phyloP scores from a whole-genome alignment of 2,113 vertebrate species.

The Lasiurus cinereus region DNA sequence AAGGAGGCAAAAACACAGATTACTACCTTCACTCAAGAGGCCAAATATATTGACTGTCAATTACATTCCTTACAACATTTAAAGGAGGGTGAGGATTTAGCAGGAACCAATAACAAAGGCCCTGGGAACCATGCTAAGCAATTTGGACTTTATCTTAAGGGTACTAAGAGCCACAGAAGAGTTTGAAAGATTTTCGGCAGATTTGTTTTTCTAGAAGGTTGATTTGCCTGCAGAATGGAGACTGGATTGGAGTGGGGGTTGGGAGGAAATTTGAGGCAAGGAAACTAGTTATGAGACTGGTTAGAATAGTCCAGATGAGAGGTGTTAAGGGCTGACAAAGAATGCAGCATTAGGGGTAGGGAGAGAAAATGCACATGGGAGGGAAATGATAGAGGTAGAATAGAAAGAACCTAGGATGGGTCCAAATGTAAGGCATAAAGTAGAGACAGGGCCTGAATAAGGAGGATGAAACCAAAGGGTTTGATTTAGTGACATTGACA shows the following conservation, averaged over 20 bases:
- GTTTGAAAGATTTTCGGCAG: slow-evolving; percentile 51
- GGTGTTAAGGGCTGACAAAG: slow-evolving; percentile 25
- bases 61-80: too few species aligned
- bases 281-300: not conserved
- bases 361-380: not conserved
- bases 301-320: slow-evolving; percentile 37
- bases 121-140: slow-evolving; percentile 56
- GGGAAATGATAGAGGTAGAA: slow-evolving; percentile 33
- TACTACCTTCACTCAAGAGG: too few species aligned
- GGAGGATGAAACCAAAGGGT: slow-evolving; percentile 43
- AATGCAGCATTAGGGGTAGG: not conserved
- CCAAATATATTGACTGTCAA: too few species aligned
- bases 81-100: slow-evolving; percentile 50
- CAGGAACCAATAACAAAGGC: slow-evolving; percentile 31
- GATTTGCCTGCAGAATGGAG: slow-evolving; percentile 10
- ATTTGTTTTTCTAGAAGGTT: slow-evolving; percentile 65
- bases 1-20: too few species aligned
- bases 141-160: slow-evolving; percentile 62
- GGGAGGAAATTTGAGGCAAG: not conserved
- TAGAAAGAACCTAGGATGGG: not conserved
- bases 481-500: slow-evolving; percentile 47
- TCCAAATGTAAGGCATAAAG: slow-evolving; percentile 45
- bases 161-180: slow-evolving; percentile 37
- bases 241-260: not conserved
- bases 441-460: not conserved